A percentile compares a stretch with the other conserved stretches of the same genome.
Conservation (phyloP, 35 echinoderm and acorn worm species). For the Amphiura filiformis region DNA sequence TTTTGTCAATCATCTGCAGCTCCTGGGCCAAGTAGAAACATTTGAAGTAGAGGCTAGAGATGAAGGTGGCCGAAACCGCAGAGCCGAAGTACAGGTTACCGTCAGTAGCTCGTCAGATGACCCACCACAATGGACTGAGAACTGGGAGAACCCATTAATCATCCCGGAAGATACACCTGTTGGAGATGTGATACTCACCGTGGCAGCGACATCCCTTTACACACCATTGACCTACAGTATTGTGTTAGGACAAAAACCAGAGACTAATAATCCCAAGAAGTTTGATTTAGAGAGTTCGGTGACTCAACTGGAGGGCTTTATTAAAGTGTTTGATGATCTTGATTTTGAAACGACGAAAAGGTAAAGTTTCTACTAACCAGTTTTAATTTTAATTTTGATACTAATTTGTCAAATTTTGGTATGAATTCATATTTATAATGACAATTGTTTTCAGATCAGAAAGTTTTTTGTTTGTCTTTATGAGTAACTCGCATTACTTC, state of each 20-base stretch:
- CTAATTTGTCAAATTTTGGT: no score
- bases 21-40: neutral
- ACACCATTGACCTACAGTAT: conserved; percentile 30
- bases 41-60: conserved; percentile 18
- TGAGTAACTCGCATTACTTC: no score
- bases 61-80: neutral
- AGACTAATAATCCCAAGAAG: conserved; percentile 37
- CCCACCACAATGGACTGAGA: neutral
- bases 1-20: no score
- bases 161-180: conserved; percentile 15
- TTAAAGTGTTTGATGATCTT: conserved; percentile 17
- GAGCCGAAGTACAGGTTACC: conserved; percentile 11
- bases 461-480: no score
- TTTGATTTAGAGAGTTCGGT: neutral
- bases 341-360: conserved; percentile 50
- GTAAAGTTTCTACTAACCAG: neutral
- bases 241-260: conserved; percentile 33
- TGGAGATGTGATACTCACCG: neutral
- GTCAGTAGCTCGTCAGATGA: neutral
- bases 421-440: no score
- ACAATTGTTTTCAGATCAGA: no score
- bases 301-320: neutral
- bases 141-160: neutral
- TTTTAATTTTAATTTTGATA: no score
- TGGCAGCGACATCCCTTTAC: conserved; percentile 1